Evolutionary conservation across 2,797 vertebrate species (phyloP).

Genomic region (Sebastiscus albofasciatus): DNA sequence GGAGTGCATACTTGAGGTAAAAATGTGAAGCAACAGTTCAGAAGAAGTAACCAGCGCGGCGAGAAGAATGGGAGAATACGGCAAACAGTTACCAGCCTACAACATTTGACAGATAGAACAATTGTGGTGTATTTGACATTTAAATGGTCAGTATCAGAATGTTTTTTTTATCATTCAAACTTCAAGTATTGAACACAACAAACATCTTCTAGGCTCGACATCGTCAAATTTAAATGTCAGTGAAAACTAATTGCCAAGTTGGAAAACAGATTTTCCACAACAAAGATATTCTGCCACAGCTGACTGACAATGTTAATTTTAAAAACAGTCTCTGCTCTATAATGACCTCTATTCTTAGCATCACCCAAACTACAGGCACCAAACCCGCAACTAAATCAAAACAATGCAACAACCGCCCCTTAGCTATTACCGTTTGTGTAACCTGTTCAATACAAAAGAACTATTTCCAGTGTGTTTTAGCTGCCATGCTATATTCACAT

Average conservation of each 20-base stretch:
- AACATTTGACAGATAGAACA: background rate
- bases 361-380: background rate
- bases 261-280: slow-evolving; percentile 29
- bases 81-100: background rate
- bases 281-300: slow-evolving; percentile 9
- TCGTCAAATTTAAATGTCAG: slow-evolving; percentile 16
- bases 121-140: background rate
- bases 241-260: slow-evolving; percentile 9
- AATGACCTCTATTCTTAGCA: slow-evolving; percentile 16
- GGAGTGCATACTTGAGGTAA: background rate
- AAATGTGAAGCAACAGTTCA: background rate
- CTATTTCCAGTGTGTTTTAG: background rate
- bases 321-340: background rate
- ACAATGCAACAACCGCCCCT: background rate
- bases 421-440: background rate
- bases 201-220: background rate
- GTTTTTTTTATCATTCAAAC: slow-evolving; percentile 1
- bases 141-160: background rate
- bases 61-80: background rate
- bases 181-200: slow-evolving; percentile 13
- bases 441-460: background rate
- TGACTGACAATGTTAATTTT: slow-evolving; percentile 12
- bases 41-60: background rate
- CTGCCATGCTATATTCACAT: slow-evolving; percentile 10
- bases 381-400: background rate